phyloP scores from a whole-genome alignment of 2,888 invertebrate genomes.

The Holacanthella duospinosa region DNA sequence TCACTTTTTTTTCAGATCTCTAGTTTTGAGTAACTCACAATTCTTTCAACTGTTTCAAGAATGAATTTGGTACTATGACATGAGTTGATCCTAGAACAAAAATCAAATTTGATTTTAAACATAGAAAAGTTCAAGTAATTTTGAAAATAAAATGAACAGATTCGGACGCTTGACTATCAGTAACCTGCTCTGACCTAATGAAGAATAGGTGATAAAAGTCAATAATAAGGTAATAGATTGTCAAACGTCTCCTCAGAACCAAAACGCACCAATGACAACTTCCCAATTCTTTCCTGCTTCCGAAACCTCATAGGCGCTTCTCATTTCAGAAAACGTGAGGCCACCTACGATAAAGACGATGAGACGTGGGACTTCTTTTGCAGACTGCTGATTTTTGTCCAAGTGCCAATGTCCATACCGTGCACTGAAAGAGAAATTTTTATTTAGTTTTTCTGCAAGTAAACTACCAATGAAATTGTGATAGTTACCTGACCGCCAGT shows the following conservation, averaged over 20 bases:
- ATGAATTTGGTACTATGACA: constrained; percentile 90
- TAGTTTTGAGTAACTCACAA: background rate
- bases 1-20: background rate
- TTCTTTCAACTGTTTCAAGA: constrained; percentile 53
- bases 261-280: constrained; percentile 29
- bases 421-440: constrained; percentile 15
- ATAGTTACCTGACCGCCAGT: constrained; percentile 18
- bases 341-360: constrained; percentile 32
- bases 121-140: background rate
- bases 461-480: background rate
- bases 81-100: constrained; percentile 69
- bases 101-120: constrained; percentile 6
- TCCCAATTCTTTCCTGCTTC: constrained; percentile 23
- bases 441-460: background rate
- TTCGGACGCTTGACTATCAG: background rate
- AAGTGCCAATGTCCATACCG: constrained; percentile 25
- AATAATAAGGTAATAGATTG: too few relatives aligned
- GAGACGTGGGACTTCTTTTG: constrained; percentile 19
- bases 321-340: constrained; percentile 29
- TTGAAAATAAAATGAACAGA: background rate
- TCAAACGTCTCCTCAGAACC: too few relatives aligned
- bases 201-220: too few relatives aligned
- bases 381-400: constrained; percentile 16
- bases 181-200: too few relatives aligned
- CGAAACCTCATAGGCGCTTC: constrained; percentile 29